These are phyloP conservation scores for Melanostoma scalare DNA, from an alignment of 2,888 invertebrate species.

Conservation along the genomic window DNA sequence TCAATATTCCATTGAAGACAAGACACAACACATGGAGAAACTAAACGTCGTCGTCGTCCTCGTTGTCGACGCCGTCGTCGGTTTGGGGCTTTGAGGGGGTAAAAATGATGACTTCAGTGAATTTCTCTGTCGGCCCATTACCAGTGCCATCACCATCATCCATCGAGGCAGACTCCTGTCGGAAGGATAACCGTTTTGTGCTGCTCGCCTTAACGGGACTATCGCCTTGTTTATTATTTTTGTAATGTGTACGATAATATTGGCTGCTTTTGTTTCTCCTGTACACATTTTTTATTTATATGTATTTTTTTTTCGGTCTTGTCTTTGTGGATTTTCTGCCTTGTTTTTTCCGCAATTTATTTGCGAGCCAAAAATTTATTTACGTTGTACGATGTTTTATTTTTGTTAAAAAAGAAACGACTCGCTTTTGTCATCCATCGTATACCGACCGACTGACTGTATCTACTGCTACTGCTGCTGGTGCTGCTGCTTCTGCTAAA, in stretches of 20 bases:
- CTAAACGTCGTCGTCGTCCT: background rate
- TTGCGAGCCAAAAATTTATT: conserved; percentile 29
- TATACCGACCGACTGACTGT: too few relatives aligned
- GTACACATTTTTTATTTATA: background rate
- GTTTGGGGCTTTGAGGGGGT: conserved; percentile 2
- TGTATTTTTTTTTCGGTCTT: background rate
- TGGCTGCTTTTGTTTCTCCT: conserved; percentile 39
- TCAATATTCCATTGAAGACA: background rate
- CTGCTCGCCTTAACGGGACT: conserved; percentile 46
- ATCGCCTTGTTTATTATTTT: conserved; percentile 64
- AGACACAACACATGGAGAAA: background rate
- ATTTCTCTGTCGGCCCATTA: conserved; percentile 31
- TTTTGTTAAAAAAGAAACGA: background rate
- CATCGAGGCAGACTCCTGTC: conserved; percentile 39
- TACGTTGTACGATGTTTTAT: conserved; percentile 25
- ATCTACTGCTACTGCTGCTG: too few relatives aligned
- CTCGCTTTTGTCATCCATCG: background rate
- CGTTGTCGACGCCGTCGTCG: too few relatives aligned
- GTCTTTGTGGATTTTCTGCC: conserved; percentile 15
- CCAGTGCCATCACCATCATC: conserved; percentile 14
- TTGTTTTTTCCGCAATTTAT: conserved; percentile 21
- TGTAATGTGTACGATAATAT: conserved; percentile 61
- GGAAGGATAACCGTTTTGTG: conserved; percentile 49
- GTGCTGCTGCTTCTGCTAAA: background rate
- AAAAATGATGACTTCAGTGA: conserved; percentile 54